A percentile compares a stretch with the other conserved stretches of the same genome.
phyloP scores from a whole-genome alignment of 2,113 vertebrate species.

The Triplophysa rosa region DNA sequence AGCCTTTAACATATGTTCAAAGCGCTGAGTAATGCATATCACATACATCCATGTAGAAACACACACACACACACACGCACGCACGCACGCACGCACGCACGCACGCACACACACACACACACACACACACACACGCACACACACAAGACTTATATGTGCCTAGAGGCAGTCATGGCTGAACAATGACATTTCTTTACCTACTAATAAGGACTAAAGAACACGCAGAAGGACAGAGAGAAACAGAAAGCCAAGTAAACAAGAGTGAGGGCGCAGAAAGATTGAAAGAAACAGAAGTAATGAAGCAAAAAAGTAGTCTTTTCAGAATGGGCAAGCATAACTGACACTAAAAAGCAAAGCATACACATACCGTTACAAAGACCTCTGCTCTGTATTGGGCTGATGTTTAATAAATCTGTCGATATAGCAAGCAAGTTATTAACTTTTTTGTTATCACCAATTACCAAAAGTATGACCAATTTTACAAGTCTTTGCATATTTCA shows the following conservation, averaged over 20 bases:
- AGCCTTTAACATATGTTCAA: slow-evolving; percentile 38
- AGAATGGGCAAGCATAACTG: not conserved
- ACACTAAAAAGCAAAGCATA: not conserved
- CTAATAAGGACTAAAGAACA: slow-evolving; percentile 20
- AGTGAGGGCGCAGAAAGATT: not conserved
- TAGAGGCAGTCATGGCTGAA: slow-evolving; percentile 23
- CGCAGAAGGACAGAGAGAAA: slow-evolving; percentile 3
- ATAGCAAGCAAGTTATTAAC: not conserved
- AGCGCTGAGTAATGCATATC: slow-evolving; percentile 39
- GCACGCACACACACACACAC: no score
- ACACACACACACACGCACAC: no score
- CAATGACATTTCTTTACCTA: slow-evolving; percentile 35
- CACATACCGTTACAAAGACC: not conserved
- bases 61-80: slow-evolving; percentile 28
- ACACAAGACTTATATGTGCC: slow-evolving; percentile 20
- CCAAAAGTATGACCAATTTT: not conserved
- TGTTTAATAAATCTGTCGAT: not conserved
- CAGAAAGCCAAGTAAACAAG: not conserved
- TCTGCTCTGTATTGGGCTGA: not conserved
- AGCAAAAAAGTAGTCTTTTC: not conserved
- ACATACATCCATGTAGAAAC: slow-evolving; percentile 44
- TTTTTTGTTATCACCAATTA: not conserved
- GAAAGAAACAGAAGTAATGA: slow-evolving; percentile 6
- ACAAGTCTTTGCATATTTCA: not conserved
- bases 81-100: no score